Percentiles rank a stretch among this genome's conserved stretches.
Evolutionary conservation across 2,797 vertebrate genomes (phyloP).

Genomic region (Melanotaenia parkinsoni): DNA sequence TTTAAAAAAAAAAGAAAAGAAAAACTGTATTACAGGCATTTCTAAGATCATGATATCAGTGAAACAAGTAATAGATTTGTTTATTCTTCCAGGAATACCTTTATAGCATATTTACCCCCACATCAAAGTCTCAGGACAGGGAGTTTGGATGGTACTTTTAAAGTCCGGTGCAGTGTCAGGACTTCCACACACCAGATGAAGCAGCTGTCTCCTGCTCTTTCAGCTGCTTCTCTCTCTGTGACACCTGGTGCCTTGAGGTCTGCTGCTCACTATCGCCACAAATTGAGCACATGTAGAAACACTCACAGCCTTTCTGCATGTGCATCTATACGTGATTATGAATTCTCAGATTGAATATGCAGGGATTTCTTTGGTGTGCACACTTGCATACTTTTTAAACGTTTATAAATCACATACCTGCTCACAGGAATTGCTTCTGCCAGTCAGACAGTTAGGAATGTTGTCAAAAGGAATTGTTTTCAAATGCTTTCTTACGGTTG

Average conservation of each 20-base stretch:
- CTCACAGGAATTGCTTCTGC: conserved; percentile 32
- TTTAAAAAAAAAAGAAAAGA: too few species aligned
- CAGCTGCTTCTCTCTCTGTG: conserved; percentile 73
- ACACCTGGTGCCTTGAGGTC: conserved; percentile 77
- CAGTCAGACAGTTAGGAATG: conserved; percentile 63
- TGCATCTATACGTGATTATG: conserved; percentile 10
- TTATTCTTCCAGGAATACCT: background rate
- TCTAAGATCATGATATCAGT: background rate
- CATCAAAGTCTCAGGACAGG: background rate
- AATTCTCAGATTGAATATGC: conserved; percentile 14
- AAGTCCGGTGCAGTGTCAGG: conserved; percentile 7
- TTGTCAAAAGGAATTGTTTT: conserved; percentile 71
- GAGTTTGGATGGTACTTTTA: background rate
- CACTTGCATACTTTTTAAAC: background rate
- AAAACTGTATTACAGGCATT: background rate
- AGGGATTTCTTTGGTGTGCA: background rate
- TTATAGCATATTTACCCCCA: background rate
- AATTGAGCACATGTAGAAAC: conserved; percentile 35
- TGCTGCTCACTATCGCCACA: conserved; percentile 49
- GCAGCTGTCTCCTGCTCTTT: conserved; percentile 69
- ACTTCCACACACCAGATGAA: conserved; percentile 61
- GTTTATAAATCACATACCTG: conserved; percentile 25
- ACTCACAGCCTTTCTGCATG: conserved; percentile 20
- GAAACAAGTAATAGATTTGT: background rate
- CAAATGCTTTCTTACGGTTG: conserved; percentile 60